A percentile compares a stretch with the other conserved stretches of the same genome.
These are phyloP conservation scores for Sitophilus oryzae DNA, from an alignment of 1,140 invertebrate species.

Conservation along the genomic window DNA sequence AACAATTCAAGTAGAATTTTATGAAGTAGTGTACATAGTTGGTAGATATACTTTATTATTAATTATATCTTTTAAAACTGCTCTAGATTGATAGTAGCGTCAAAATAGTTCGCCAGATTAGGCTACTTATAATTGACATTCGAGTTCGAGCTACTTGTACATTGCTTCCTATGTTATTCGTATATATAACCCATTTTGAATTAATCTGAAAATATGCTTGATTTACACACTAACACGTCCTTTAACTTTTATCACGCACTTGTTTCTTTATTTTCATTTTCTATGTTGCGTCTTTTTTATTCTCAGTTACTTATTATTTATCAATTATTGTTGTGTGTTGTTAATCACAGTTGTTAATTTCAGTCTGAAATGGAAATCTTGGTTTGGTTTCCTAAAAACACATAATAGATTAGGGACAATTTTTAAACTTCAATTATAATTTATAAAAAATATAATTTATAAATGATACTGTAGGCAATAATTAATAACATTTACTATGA, in stretches of 20 bases:
- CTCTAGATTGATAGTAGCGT: constrained; percentile 15
- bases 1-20: neutral
- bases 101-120: constrained; percentile 27
- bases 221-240: no score
- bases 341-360: neutral
- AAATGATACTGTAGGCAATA: no score
- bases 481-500: no score
- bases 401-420: no score
- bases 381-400: no score
- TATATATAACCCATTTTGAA: constrained; percentile 2
- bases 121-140: constrained; percentile 38
- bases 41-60: neutral
- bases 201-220: neutral
- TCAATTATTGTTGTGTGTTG: neutral
- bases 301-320: neutral
- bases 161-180: constrained; percentile 44
- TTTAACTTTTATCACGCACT: neutral
- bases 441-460: no score
- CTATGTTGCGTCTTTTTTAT: neutral
- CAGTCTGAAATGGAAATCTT: neutral
- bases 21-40: constrained; percentile 12
- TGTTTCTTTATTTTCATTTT: neutral
- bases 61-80: neutral
- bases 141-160: constrained; percentile 40
- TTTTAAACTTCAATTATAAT: no score